Conservation (phyloP, 2,888 invertebrate species). For the Eledone cirrhosa region DNA sequence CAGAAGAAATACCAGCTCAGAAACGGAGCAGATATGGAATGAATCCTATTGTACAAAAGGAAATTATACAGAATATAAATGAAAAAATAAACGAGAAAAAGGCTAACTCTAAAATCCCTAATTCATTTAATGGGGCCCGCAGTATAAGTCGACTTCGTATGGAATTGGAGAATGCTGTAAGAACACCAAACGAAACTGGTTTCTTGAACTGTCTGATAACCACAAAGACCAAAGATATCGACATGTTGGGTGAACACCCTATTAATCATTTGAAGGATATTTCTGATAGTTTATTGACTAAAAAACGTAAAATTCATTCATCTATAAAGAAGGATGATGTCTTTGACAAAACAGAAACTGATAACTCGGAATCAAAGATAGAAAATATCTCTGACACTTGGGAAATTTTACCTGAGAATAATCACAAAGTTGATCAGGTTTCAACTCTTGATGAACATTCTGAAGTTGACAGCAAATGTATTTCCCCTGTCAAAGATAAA, state of each 20-base stretch:
- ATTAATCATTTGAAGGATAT: conserved; percentile 55
- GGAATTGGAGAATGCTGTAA: conserved; percentile 55
- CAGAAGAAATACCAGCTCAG: not conserved
- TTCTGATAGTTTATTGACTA: conserved; percentile 32
- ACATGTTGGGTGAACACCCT: conserved; percentile 45
- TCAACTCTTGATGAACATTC: not conserved
- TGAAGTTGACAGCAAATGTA: no score
- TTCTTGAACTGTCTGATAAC: conserved; percentile 45
- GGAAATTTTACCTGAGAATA: not conserved
- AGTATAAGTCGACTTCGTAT: conserved; percentile 51
- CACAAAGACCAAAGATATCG: conserved; percentile 24
- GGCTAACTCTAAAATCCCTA: conserved; percentile 40
- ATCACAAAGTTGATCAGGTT: no score
- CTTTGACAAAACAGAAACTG: not conserved
- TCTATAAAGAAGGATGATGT: not conserved
- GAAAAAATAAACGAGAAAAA: conserved; percentile 51
- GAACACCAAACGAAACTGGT: conserved; percentile 37
- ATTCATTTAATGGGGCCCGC: conserved; percentile 46
- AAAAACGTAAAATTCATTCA: not conserved
- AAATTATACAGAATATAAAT: conserved; percentile 50
- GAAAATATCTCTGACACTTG: not conserved
- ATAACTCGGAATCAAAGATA: not conserved
- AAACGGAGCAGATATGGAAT: conserved; percentile 28
- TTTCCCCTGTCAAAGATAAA: no score
- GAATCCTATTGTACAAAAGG: conserved; percentile 40